Base-by-base conservation (phyloP, 2,797 vertebrate species). In the Lithobates sylvaticus region DNA sequence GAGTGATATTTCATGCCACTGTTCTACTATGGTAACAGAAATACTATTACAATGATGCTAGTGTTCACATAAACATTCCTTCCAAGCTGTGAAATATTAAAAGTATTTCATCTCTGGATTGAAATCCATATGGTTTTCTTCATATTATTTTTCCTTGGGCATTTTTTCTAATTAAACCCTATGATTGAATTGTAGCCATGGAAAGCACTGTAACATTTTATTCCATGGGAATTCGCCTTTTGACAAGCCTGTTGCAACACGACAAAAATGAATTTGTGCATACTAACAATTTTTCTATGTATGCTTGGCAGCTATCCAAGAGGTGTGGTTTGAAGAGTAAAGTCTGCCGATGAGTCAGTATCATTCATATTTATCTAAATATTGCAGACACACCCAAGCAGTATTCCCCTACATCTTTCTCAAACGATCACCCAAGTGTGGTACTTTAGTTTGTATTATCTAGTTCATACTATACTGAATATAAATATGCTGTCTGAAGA, bases 341-440 rank as follows among this genome's bases (percentile, higher is more conserved):
- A 90, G 92, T 86, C 85, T 70, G 26, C 86, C 86, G 81, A 75
- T 95, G 95, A 95, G 90, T 95, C 94, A 95, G 42, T 78, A 84
- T 78, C 74, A 81, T 92, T 76, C 80, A 88, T 78, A 88, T 67
- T 78, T 83, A 74, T 87, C 81, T 79, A 75, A 72, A 83, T 83
- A 89, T 89, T 77, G 81, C 84, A 42, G 91, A 92, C 93, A 93
- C 91, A 88, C 94, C 94, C 93, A 90, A 89, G 92, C 93, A 84
- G 91, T 86, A 90, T 89, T 89, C 84, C 85, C 88, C 79, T 89
- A 90, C 91, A 88, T 88, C 89, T 91, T 88, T 85, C 69, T 88
- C 88, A 88, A 87, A 50, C n/a, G 50, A 73, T 32, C 27, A 78
- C 47, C 29, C 16, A 72, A 61, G n/a, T 50, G 39, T 26, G 29